Percentiles rank a stretch among this genome's conserved stretches.
phyloP scores from a whole-genome alignment of 2,113 vertebrate genomes.

The Hyla sarda region DNA sequence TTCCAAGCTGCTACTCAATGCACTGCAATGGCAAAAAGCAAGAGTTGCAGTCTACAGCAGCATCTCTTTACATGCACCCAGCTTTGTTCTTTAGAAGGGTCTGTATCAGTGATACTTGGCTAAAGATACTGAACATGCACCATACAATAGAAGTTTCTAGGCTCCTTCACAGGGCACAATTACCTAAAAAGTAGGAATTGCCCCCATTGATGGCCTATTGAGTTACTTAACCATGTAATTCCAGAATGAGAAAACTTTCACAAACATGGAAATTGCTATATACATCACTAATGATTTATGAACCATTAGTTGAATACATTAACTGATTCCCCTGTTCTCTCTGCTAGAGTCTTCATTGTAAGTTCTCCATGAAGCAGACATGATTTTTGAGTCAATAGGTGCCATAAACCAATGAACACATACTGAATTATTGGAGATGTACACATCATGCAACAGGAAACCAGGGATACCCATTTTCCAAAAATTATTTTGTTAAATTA shows the following conservation, averaged over 20 bases:
- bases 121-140: neutral
- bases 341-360: neutral
- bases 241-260: neutral
- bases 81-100: neutral
- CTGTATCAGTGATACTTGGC: neutral
- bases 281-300: neutral
- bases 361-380: neutral
- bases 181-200: neutral
- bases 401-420: neutral
- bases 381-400: neutral
- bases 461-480: neutral
- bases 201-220: neutral
- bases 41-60: conserved; percentile 47
- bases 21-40: conserved; percentile 68
- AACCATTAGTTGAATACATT: neutral
- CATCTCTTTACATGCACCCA: conserved; percentile 21
- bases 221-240: neutral
- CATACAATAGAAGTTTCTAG: neutral
- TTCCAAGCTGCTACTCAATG: conserved; percentile 75
- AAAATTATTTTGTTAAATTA: too few species aligned
- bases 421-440: neutral
- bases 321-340: neutral
- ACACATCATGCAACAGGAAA: neutral
- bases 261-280: neutral
- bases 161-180: neutral